Conservation (phyloP, 2,797 vertebrate species). For the Enoplosus armatus region DNA sequence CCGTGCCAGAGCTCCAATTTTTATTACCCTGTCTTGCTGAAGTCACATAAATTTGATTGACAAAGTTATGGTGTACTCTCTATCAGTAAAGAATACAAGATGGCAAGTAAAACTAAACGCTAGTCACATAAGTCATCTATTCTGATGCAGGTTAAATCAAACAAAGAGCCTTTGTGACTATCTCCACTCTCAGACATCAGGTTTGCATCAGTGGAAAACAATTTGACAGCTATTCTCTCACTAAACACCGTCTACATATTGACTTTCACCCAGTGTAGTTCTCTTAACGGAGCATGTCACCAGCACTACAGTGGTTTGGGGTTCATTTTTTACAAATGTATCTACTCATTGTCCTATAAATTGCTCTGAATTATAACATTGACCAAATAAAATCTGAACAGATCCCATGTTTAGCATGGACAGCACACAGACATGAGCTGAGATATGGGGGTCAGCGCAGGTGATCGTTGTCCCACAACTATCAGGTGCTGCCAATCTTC, state of each 20-base stretch:
- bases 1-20: constrained; percentile 42
- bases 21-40: constrained; percentile 50
- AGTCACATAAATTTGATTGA: constrained; percentile 63
- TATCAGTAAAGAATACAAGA: constrained; percentile 55
- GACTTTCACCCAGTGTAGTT: neutral
- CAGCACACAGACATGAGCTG: constrained; percentile 14
- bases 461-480: constrained; percentile 44
- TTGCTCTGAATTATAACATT: neutral
- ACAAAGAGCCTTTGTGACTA: neutral
- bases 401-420: constrained; percentile 19
- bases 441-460: constrained; percentile 46
- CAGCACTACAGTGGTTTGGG: neutral
- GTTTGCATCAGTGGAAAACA: constrained; percentile 11
- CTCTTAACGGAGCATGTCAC: neutral
- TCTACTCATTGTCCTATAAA: neutral
- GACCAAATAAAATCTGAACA: constrained; percentile 9
- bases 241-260: neutral
- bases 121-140: constrained; percentile 27
- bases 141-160: constrained; percentile 28
- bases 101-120: constrained; percentile 50
- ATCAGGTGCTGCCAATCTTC: constrained; percentile 47
- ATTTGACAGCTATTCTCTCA: neutral
- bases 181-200: constrained; percentile 5
- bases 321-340: constrained; percentile 3
- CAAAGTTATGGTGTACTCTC: constrained; percentile 57